These are phyloP conservation scores for Nilaparvata lugens DNA, from an alignment of 1,140 invertebrate genomes.

Conservation along the genomic window DNA sequence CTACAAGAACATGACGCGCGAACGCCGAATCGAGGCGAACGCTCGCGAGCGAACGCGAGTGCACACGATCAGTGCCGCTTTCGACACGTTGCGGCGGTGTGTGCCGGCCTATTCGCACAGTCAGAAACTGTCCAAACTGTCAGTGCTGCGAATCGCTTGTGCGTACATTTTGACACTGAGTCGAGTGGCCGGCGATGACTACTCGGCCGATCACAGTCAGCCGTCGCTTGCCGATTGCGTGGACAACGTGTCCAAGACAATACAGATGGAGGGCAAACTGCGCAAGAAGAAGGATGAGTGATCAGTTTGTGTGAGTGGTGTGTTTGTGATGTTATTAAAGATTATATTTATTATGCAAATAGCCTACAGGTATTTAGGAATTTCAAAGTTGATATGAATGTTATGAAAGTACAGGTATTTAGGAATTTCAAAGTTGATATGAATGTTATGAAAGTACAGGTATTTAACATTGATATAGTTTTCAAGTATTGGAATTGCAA, in stretches of 20 bases:
- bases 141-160: slow-evolving; percentile 82
- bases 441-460: too few relatives aligned
- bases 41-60: slow-evolving; percentile 84
- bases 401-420: too few relatives aligned
- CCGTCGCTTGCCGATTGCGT: slow-evolving; percentile 63
- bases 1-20: slow-evolving; percentile 91
- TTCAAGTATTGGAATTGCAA: too few relatives aligned
- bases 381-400: too few relatives aligned
- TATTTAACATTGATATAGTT: too few relatives aligned
- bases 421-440: too few relatives aligned
- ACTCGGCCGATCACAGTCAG: slow-evolving; percentile 38
- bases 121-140: slow-evolving; percentile 86
- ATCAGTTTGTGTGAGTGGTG: too few relatives aligned
- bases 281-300: slow-evolving; percentile 72
- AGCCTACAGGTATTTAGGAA: too few relatives aligned
- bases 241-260: slow-evolving; percentile 74
- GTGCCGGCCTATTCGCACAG: slow-evolving; percentile 87
- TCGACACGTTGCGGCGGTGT: slow-evolving; percentile 73
- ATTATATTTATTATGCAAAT: too few relatives aligned
- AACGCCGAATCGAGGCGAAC: slow-evolving; percentile 86
- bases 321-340: too few relatives aligned
- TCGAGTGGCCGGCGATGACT: slow-evolving; percentile 52
- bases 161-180: slow-evolving; percentile 81
- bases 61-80: slow-evolving; percentile 90
- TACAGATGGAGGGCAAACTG: slow-evolving; percentile 84